Conservation (phyloP, 2,888 invertebrate genomes). For the Oxyteleia sp. region DNA sequence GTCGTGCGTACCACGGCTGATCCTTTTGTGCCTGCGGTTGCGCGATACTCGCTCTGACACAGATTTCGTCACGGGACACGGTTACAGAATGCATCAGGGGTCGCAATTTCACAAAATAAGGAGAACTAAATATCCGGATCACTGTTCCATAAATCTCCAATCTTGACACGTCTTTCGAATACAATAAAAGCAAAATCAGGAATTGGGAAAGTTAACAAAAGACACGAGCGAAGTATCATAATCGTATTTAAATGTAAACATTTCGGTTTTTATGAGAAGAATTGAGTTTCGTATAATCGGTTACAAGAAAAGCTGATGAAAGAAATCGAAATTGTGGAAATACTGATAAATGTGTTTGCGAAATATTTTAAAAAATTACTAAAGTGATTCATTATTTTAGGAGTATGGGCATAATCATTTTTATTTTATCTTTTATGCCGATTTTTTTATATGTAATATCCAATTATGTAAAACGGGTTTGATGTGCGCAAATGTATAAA, state of each 20-base stretch:
- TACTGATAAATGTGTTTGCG: too few relatives aligned
- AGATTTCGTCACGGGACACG: constrained; percentile 67
- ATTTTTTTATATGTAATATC: too few relatives aligned
- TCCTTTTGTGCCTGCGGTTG: constrained; percentile 71
- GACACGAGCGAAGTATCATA: constrained; percentile 56
- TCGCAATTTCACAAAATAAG: constrained; percentile 70
- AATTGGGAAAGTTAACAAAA: constrained; percentile 50
- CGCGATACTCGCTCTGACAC: constrained; percentile 61
- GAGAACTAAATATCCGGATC: constrained; percentile 68
- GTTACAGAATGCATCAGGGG: constrained; percentile 56
- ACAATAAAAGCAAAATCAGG: constrained; percentile 53
- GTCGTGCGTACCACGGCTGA: constrained; percentile 53
- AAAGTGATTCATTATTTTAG: too few relatives aligned
- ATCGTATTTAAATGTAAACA: constrained; percentile 58
- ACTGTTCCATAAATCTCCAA: constrained; percentile 60
- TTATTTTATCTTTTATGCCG: too few relatives aligned
- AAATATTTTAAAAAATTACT: too few relatives aligned
- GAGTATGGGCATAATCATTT: too few relatives aligned
- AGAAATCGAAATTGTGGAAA: too few relatives aligned
- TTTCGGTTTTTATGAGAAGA: constrained; percentile 29
- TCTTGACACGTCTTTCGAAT: constrained; percentile 41
- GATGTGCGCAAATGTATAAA: too few relatives aligned
- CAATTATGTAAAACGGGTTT: too few relatives aligned
- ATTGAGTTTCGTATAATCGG: too few relatives aligned
- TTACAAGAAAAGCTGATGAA: too few relatives aligned